Evolutionary conservation across 1,140 invertebrate species (phyloP).

Genomic region (Cherax quadricarinatus): DNA sequence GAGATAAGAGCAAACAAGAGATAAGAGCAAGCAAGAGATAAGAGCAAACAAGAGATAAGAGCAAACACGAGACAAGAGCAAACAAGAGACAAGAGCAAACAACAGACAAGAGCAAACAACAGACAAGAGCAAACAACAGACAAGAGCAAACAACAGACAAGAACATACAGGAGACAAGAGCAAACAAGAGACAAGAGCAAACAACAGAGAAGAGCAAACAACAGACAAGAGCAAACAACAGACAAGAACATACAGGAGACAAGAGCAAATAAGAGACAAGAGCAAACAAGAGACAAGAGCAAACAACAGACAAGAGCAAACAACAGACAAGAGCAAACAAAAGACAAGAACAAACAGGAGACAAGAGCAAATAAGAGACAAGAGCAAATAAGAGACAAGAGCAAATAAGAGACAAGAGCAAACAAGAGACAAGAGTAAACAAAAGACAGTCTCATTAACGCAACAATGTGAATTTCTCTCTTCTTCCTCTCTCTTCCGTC

Average conservation of each 20-base stretch:
- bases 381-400: neutral
- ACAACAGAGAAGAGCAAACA: neutral
- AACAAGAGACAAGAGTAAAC: neutral
- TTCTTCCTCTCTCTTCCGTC: too few relatives aligned
- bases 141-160: neutral
- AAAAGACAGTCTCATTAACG: slow-evolving; percentile 31
- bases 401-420: neutral
- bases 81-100: too few relatives aligned
- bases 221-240: neutral
- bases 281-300: too few relatives aligned
- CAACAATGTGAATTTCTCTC: slow-evolving; percentile 23
- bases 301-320: neutral
- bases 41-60: too few relatives aligned
- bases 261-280: slow-evolving; percentile 12
- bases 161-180: neutral
- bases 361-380: neutral
- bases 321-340: neutral
- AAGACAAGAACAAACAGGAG: neutral
- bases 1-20: too few relatives aligned
- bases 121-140: neutral
- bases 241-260: too few relatives aligned
- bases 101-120: too few relatives aligned
- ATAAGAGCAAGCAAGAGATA: too few relatives aligned
- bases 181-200: neutral
- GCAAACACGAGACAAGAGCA: too few relatives aligned